phyloP scores from a whole-genome alignment of 2,797 vertebrate species.

The Cichlasoma orientale region DNA sequence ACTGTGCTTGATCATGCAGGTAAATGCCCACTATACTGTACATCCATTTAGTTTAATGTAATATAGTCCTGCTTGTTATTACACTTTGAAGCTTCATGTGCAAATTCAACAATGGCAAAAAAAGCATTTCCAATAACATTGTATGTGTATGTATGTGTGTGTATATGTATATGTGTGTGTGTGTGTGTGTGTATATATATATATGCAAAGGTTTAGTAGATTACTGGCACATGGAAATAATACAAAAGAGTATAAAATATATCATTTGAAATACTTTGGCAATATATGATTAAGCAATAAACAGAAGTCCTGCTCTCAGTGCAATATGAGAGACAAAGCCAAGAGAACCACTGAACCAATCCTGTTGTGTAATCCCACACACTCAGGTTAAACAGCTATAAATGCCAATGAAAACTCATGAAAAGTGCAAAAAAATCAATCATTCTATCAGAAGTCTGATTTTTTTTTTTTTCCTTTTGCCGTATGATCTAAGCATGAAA shows the following conservation, averaged over 20 bases:
- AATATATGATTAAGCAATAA: constrained; percentile 35
- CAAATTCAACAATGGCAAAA: constrained; percentile 17
- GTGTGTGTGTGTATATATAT: background rate
- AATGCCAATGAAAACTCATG: background rate
- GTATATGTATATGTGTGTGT: too few relatives aligned
- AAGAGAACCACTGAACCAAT: background rate
- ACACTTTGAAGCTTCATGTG: constrained; percentile 15
- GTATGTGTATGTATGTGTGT: too few relatives aligned
- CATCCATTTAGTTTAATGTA: fast-evolving
- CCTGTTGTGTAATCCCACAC: background rate
- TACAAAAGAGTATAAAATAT: constrained; percentile 48
- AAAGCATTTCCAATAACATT: background rate
- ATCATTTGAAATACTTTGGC: constrained; percentile 55
- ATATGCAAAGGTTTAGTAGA: constrained; percentile 7
- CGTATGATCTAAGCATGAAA: background rate
- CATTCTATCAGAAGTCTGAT: background rate
- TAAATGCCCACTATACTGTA: background rate
- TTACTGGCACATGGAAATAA: constrained; percentile 43
- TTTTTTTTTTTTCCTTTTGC: background rate
- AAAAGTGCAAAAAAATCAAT: background rate
- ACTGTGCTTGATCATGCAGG: constrained; percentile 18
- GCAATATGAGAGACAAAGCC: constrained; percentile 3
- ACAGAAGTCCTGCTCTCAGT: constrained; percentile 3
- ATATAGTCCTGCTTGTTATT: background rate
- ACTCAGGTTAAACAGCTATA: background rate